Evolutionary conservation across 1,140 invertebrate species (phyloP), one percentile per base, ranked within the genome.

Genomic region (Papilio glaucus): DNA sequence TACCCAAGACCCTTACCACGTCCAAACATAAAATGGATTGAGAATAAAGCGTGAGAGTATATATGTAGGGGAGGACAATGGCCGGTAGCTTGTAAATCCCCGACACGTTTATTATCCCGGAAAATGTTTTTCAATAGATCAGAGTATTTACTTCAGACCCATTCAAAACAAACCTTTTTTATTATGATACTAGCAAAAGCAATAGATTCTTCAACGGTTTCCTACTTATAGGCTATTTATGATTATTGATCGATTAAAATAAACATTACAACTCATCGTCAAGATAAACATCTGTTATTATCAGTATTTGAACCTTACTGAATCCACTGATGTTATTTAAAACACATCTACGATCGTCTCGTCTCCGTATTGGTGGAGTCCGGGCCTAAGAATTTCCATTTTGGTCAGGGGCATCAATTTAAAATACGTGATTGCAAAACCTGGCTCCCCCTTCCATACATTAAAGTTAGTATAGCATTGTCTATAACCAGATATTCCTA

Each of bases 121-220:
- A 65, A 15, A 65, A 65, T 65, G 37, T 65, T 65, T 65, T 37
- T 15, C 29, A 65, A 65, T 41, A 65, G 37, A 21, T 65, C 29
- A 65, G 29, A 57, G 24, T 57, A 57, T 57, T 57, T 57, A 57
- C 12, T 57, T 26, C 29, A 33, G 29, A 33, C 29, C 29, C 29
- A 33, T 33, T 33, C 9, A 10, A 57, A 57, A 57, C 49, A 57
- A 57, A 57, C 49, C 49, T 57, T 57, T n/a, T 33, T 57, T 57
- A 57, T 57, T 57, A 24, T 57, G 49, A 57, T 57, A 13, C 49
- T 57, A 57, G 49, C 49, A 57, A 12, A 26, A 57, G 49, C 2
- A 57, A 57, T 57, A 5, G 49, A 57, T 57, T 57, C 49, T 53
- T 53, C 49, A 53, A 53, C 12, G 21, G 9, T 4, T 53, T 57